Evolutionary conservation across 2,797 vertebrate genomes (phyloP), one percentile per base, ranked within the genome.

Genomic region (Amphiprion clarkii): DNA sequence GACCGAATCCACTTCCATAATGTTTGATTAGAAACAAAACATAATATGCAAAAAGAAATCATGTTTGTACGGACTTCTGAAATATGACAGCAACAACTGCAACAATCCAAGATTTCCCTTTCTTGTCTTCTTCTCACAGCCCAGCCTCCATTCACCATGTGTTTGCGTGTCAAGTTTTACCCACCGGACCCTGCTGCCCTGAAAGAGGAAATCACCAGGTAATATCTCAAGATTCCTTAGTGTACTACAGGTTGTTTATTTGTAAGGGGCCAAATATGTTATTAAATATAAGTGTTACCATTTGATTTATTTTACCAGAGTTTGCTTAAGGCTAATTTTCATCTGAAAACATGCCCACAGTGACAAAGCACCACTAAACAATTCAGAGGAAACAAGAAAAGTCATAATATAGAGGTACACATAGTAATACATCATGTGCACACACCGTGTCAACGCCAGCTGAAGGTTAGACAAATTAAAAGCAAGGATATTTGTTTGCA

Each of bases 121-220:
- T 56, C 14, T 6, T 68, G 16, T 64, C 3, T 60, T 74, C 63
- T 55, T 16, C 67, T 44, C 53, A 12, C 94, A 99, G 98, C 98
- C 78, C 98, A 99, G 91, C 97, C 98, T 76, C 98, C 98, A 0
- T 99, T 98, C 93, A 99, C 97, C 88, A 97, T 99, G 97, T 99
- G 98, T 93, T 96, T 99, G 92, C 96, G 98, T 0, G 98, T 99
- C 82, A 99, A 99, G 94, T 99, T 99, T 72, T 99, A 99, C 83
- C 98, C 98, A n/a, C 97, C 96, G 0, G 97, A 99, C 83, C 98
- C 98, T 0, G 97, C 97, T 16, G 96, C 97, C 3, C 95, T 99
- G 64, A 99, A 94, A 90, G 98, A 99, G 91, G 98, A 99, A 93
- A 99, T 99, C 92, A 98, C 97, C 84, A 96, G 97, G 97, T 98